Evolutionary conservation across 2,113 vertebrate species (phyloP).

Genomic region (Pterocles burchelli): DNA sequence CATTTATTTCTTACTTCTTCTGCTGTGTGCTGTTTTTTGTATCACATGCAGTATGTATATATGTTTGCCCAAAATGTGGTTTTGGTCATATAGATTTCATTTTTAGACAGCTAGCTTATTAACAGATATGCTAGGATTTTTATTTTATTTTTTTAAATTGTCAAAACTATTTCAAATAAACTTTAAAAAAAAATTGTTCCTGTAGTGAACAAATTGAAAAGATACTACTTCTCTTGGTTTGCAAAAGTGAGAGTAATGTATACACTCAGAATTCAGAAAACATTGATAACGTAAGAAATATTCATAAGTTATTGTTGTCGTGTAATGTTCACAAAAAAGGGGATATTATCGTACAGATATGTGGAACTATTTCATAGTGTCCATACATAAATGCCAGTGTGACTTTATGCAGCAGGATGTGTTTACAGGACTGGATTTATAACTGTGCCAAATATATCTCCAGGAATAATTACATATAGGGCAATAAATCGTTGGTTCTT

Average conservation of each 20-base stretch:
- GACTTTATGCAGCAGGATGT: slow-evolving; percentile 15
- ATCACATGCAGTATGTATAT: slow-evolving; percentile 62
- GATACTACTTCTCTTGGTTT: slow-evolving; percentile 16
- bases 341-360: slow-evolving; percentile 52
- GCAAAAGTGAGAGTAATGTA: slow-evolving; percentile 34
- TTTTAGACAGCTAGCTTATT: slow-evolving; percentile 64
- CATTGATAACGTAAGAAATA: slow-evolving; percentile 51
- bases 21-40: slow-evolving; percentile 61
- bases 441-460: slow-evolving; percentile 55
- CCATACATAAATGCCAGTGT: slow-evolving; percentile 49
- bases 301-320: slow-evolving; percentile 61
- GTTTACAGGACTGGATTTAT: slow-evolving; percentile 63
- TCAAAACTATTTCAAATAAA: slow-evolving; percentile 63
- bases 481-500: slow-evolving; percentile 18
- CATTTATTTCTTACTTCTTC: slow-evolving; percentile 52
- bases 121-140: slow-evolving; percentile 65
- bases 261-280: slow-evolving; percentile 32
- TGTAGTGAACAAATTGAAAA: slow-evolving; percentile 41
- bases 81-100: slow-evolving; percentile 58
- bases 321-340: slow-evolving; percentile 50
- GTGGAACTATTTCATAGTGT: slow-evolving; percentile 34
- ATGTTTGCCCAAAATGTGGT: slow-evolving; percentile 58
- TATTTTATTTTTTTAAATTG: slow-evolving; percentile 71
- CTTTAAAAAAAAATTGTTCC: slow-evolving; percentile 36
- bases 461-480: not conserved